Conservation (phyloP, 2,888 invertebrate species). For the Drosophila tripunctata region DNA sequence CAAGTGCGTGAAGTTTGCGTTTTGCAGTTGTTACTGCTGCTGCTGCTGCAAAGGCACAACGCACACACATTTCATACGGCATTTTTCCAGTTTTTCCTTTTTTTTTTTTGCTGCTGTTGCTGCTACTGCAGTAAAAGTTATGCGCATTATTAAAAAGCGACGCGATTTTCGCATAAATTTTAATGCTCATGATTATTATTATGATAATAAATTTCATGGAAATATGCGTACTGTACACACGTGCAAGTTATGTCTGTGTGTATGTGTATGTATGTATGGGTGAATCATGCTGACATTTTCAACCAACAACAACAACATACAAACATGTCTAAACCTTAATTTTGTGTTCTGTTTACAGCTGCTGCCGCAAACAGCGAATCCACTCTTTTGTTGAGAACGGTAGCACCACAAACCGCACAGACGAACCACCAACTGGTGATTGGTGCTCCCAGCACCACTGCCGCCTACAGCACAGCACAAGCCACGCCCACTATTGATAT, state of each 20-base stretch:
- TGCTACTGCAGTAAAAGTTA: constrained; percentile 50
- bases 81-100: neutral
- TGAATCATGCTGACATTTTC: constrained; percentile 15
- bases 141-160: constrained; percentile 59
- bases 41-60: constrained; percentile 4
- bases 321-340: constrained; percentile 12
- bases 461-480: constrained; percentile 18
- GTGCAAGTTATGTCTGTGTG: neutral
- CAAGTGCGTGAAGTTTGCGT: constrained; percentile 14
- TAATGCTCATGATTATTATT: constrained; percentile 59
- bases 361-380: constrained; percentile 15
- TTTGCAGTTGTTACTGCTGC: too few species aligned
- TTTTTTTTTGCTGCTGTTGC: constrained; percentile 15
- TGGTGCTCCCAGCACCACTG: constrained; percentile 4
- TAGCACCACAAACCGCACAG: constrained; percentile 3
- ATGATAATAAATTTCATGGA: constrained; percentile 46
- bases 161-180: constrained; percentile 55
- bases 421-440: neutral
- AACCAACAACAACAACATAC: neutral
- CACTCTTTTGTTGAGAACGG: constrained; percentile 2
- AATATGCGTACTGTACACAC: constrained; percentile 18
- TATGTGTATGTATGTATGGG: constrained; percentile 11
- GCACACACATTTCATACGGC: neutral
- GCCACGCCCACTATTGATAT: constrained; percentile 8
- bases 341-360: neutral